These are phyloP conservation scores for Mechanitis messenoides DNA, from an alignment of 2,888 invertebrate species.

Conservation along the genomic window DNA sequence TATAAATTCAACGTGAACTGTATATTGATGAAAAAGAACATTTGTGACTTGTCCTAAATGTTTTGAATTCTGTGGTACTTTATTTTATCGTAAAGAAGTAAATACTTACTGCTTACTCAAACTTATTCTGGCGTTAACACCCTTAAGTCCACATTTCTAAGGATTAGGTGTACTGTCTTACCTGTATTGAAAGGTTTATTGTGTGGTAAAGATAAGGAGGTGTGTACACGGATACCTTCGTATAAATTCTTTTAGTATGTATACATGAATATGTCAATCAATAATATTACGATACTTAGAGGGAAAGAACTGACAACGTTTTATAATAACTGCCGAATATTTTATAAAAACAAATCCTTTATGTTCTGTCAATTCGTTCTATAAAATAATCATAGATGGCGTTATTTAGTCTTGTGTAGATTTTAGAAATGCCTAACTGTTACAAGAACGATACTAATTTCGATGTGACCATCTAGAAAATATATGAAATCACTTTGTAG, in stretches of 20 bases:
- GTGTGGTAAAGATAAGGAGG: no score
- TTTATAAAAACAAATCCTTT: not conserved
- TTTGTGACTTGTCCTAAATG: constrained; percentile 5
- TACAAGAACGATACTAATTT: not conserved
- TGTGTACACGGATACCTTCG: no score
- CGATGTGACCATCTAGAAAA: not conserved
- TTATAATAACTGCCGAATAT: constrained; percentile 3
- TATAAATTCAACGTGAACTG: constrained; percentile 45
- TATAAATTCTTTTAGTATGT: constrained; percentile 6
- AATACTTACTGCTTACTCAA: not conserved
- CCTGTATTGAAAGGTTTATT: no score
- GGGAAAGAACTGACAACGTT: constrained; percentile 4
- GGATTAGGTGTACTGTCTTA: constrained; percentile 1
- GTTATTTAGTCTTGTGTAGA: not conserved
- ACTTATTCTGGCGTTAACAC: not conserved
- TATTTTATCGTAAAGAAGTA: constrained; percentile 1
- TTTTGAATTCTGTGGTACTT: constrained; percentile 4
- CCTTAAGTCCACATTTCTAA: constrained; percentile 1
- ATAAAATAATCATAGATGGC: not conserved
- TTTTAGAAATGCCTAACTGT: constrained; percentile 6
- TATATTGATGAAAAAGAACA: not conserved
- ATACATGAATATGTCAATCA: constrained; percentile 6
- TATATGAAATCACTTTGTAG: constrained; percentile 3
- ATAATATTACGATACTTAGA: not conserved
- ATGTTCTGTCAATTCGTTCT: constrained; percentile 4